Conservation (phyloP, 1,140 invertebrate genomes). For the Gryon sp. region DNA sequence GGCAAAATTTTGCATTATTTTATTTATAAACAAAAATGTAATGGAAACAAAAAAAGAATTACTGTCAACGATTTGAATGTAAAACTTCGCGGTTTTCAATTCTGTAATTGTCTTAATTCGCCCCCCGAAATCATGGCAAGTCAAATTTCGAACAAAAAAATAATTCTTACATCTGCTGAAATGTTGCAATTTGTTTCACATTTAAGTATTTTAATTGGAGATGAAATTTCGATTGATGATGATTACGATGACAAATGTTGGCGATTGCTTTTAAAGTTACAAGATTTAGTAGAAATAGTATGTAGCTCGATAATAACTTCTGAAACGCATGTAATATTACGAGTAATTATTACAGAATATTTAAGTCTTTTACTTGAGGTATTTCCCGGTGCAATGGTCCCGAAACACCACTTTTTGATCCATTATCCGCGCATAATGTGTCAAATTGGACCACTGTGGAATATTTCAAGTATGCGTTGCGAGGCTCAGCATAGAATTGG, state of each 20-base stretch:
- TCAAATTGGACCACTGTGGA: slow-evolving; percentile 9
- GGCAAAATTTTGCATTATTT: slow-evolving; percentile 2
- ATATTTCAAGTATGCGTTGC: slow-evolving; percentile 5
- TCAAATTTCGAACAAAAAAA: not conserved
- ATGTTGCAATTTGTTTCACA: slow-evolving; percentile 4
- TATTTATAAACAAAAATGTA: not conserved
- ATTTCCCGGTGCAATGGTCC: not conserved
- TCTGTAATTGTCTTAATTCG: not conserved
- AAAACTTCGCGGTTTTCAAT: not conserved
- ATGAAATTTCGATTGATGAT: not conserved
- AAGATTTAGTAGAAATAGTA: not conserved
- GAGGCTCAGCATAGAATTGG: not conserved
- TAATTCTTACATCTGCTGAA: not conserved
- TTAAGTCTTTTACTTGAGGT: not conserved
- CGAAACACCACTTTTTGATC: not conserved
- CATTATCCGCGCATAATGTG: not conserved
- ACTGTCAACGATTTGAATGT: not conserved
- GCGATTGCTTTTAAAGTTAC: not conserved
- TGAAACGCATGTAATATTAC: not conserved
- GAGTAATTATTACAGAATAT: not conserved
- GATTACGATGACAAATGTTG: slow-evolving; percentile 1
- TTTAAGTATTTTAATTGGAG: not conserved
- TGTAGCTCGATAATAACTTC: not conserved
- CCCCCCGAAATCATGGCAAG: not conserved
- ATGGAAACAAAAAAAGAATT: not conserved